These are phyloP conservation scores for Drosophila meridiana DNA, from an alignment of 2,888 invertebrate species.

Conservation along the genomic window DNA sequence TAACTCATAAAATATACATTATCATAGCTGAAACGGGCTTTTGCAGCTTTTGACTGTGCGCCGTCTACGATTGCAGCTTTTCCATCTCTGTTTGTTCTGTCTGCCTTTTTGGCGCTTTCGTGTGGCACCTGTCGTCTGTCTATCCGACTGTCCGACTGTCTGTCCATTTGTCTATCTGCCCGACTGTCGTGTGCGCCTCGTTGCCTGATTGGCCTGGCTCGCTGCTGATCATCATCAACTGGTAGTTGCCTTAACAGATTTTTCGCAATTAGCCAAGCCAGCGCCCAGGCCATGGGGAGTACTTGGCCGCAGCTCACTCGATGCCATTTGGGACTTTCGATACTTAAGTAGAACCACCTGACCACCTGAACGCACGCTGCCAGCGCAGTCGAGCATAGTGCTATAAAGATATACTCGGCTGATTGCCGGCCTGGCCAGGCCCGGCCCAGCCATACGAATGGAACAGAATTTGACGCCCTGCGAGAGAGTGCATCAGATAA, in stretches of 20 bases:
- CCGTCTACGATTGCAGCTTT: constrained; percentile 23
- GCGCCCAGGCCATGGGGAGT: constrained; percentile 57
- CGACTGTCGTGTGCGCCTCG: constrained; percentile 30
- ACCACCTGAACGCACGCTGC: neutral
- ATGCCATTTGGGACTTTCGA: constrained; percentile 53
- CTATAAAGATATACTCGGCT: constrained; percentile 63
- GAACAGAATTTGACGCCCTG: constrained; percentile 76
- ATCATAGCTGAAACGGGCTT: constrained; percentile 66
- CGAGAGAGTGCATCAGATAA: constrained; percentile 54
- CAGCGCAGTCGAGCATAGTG: constrained; percentile 63
- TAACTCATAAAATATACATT: constrained; percentile 81
- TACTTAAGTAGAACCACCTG: constrained; percentile 20
- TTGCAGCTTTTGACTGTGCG: constrained; percentile 13
- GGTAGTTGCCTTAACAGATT: constrained; percentile 74
- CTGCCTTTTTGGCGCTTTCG: constrained; percentile 78
- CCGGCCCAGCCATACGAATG: constrained; percentile 51
- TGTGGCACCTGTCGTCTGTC: constrained; percentile 77
- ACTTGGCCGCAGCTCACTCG: constrained; percentile 22
- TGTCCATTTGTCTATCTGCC: constrained; percentile 9
- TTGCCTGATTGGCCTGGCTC: constrained; percentile 67
- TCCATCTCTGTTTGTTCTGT: constrained; percentile 65
- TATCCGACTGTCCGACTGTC: neutral
- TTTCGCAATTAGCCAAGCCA: constrained; percentile 73
- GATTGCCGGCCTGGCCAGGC: constrained; percentile 46
- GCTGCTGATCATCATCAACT: constrained; percentile 54